A percentile compares a stretch with the other conserved stretches of the same genome.
phyloP scores from a whole-genome alignment of 2,113 vertebrate species.

The Psettodes erumei region DNA sequence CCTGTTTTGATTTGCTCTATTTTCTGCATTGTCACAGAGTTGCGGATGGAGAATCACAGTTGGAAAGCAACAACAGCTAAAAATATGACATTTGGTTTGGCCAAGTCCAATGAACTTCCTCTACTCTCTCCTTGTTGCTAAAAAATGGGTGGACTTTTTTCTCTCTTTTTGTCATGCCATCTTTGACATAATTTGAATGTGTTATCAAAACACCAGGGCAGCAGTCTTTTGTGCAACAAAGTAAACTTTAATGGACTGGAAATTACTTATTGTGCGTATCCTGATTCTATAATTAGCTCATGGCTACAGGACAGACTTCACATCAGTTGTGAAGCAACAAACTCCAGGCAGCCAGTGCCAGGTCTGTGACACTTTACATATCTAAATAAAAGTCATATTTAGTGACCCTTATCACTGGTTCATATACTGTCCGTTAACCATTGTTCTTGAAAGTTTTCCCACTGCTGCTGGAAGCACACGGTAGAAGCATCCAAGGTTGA shows the following conservation, averaged over 20 bases:
- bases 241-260: constrained; percentile 24
- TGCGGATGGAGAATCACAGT: constrained; percentile 45
- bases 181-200: constrained; percentile 30
- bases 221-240: background rate
- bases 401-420: background rate
- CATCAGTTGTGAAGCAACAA: constrained; percentile 2
- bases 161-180: constrained; percentile 25
- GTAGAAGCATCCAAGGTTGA: background rate
- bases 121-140: constrained; percentile 21
- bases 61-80: constrained; percentile 30
- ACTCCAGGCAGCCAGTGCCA: constrained; percentile 11
- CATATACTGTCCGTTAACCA: background rate
- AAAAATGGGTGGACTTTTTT: too few species aligned
- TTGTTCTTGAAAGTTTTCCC: background rate
- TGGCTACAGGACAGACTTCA: background rate
- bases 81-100: constrained; percentile 29
- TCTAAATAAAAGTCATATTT: constrained; percentile 6
- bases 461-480: constrained; percentile 18
- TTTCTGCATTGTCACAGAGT: constrained; percentile 50
- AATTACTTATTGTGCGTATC: constrained; percentile 13
- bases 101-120: constrained; percentile 35
- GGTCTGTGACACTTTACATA: background rate
- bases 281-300: constrained; percentile 9
- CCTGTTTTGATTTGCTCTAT: constrained; percentile 47
- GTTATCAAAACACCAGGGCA: constrained; percentile 9